phyloP scores from a whole-genome alignment of 1,140 invertebrate genomes.

The Drosophila nikananu region DNA sequence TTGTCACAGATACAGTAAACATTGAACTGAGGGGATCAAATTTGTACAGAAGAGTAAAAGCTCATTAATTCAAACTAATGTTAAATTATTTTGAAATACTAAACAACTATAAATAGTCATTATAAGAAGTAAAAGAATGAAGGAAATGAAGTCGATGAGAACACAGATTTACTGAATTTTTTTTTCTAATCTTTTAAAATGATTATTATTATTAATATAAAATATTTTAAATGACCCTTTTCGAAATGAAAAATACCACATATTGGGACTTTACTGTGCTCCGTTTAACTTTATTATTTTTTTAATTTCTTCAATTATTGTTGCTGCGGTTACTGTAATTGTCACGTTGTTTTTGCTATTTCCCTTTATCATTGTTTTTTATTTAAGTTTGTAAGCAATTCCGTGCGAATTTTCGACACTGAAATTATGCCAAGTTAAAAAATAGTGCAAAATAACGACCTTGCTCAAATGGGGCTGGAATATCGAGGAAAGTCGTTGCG shows the following conservation, averaged over 20 bases:
- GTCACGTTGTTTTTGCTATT: neutral
- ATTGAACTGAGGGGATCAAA: neutral
- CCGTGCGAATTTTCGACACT: constrained; percentile 53
- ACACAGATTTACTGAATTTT: no score
- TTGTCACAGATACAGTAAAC: constrained; percentile 40
- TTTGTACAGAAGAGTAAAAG: no score
- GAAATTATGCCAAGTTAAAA: constrained; percentile 45
- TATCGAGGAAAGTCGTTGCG: constrained; percentile 1
- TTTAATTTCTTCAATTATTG: constrained; percentile 28
- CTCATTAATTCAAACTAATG: no score
- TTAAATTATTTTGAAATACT: no score
- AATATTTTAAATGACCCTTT: neutral
- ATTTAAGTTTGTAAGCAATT: constrained; percentile 21
- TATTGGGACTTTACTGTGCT: constrained; percentile 20
- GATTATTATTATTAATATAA: neutral
- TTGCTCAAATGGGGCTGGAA: constrained; percentile 18
- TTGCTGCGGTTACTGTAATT: constrained; percentile 38
- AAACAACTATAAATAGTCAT: no score
- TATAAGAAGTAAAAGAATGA: no score
- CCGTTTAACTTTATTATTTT: constrained; percentile 5
- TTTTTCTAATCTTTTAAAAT: no score
- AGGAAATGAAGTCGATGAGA: no score
- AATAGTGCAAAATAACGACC: constrained; percentile 9
- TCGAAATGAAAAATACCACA: neutral
- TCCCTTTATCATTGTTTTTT: constrained; percentile 28